A percentile compares a stretch with the other conserved stretches of the same genome.
phyloP scores from a whole-genome alignment of 2,113 vertebrate genomes.

The Hemicordylus capensis region DNA sequence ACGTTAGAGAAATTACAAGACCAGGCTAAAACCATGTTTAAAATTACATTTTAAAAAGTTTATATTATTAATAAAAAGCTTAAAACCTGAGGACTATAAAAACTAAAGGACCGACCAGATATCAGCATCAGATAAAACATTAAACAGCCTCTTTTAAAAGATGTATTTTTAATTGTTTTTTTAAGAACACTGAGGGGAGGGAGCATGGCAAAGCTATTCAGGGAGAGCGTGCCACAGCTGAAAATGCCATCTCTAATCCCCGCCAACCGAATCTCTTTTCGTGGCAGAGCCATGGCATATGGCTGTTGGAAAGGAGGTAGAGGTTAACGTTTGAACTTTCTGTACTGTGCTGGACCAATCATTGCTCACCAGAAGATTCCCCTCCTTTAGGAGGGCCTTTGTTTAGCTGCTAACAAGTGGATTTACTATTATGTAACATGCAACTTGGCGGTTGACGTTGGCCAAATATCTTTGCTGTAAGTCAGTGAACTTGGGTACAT shows the following conservation, averaged over 20 bases:
- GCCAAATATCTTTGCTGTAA: not conserved
- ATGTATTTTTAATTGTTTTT: too few species aligned
- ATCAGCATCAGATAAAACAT: too few species aligned
- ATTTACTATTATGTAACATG: not conserved
- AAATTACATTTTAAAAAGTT: too few species aligned
- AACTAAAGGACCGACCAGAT: too few species aligned
- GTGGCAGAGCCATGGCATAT: conserved; percentile 19
- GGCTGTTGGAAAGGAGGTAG: conserved; percentile 37
- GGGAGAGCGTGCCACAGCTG: conserved; percentile 54
- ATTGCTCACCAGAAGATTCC: not conserved
- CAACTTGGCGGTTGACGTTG: not conserved
- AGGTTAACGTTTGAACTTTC: not conserved
- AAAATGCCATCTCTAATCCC: conserved; percentile 38
- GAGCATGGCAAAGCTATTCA: too few species aligned
- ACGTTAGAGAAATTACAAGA: too few species aligned
- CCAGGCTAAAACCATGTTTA: too few species aligned
- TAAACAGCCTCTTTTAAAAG: too few species aligned
- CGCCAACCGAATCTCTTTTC: too few species aligned
- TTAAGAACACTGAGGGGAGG: too few species aligned
- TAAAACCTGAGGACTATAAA: too few species aligned
- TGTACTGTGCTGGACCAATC: not conserved
- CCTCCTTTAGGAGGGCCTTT: not conserved
- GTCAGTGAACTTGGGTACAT: not conserved
- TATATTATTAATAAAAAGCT: too few species aligned
- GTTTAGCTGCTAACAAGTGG: not conserved